phyloP scores from a whole-genome alignment of 2,797 vertebrate species.

The Halcyon badia region DNA sequence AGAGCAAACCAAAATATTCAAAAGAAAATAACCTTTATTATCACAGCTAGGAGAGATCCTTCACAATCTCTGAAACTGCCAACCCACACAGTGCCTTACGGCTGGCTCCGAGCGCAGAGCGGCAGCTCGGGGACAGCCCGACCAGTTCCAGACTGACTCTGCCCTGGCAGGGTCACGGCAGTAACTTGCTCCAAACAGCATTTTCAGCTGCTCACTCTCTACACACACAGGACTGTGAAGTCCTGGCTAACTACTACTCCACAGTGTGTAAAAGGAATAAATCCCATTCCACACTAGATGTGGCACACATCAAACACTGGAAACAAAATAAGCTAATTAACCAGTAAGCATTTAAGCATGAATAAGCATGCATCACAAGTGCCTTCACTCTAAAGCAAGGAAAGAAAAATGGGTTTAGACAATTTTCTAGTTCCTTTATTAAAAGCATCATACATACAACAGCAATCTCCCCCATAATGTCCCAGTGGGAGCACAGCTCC shows the following conservation, averaged over 20 bases:
- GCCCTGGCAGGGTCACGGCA: background rate
- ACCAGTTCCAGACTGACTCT: rapidly evolving
- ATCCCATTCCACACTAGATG: background rate
- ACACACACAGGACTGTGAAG: background rate
- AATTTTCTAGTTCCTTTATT: background rate
- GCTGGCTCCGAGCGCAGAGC: background rate
- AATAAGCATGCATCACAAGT: background rate
- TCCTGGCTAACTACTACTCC: background rate
- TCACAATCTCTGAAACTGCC: background rate
- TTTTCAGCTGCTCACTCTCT: background rate
- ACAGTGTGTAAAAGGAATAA: background rate
- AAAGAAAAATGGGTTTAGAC: background rate
- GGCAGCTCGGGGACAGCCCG: background rate
- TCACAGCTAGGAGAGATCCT: background rate
- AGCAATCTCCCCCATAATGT: background rate
- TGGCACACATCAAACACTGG: rapidly evolving
- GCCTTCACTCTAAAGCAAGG: background rate
- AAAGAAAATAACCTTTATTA: background rate
- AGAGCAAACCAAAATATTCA: background rate
- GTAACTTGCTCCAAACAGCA: background rate
- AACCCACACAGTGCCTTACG: background rate
- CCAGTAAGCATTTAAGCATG: background rate
- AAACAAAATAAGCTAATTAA: background rate
- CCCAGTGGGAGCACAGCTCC: background rate
- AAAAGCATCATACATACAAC: background rate